Evolutionary conservation across 2,888 invertebrate genomes (phyloP).

Genomic region (Sphecodes monilicornis): DNA sequence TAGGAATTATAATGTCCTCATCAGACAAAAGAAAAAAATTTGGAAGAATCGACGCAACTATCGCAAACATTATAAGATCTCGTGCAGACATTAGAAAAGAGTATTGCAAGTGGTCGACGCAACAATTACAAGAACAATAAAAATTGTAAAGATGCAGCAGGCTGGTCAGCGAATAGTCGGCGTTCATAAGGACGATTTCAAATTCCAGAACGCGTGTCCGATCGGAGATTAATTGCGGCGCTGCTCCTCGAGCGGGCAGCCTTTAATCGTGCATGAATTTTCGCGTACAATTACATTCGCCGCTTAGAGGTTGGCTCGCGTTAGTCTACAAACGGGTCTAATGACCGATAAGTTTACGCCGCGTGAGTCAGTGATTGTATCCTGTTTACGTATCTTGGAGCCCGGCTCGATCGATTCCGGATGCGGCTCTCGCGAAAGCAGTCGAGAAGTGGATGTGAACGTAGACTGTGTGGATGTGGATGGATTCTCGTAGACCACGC

Average conservation of each 20-base stretch:
- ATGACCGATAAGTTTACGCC: conserved; percentile 46
- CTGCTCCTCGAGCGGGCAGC: background rate
- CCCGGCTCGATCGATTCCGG: conserved; percentile 71
- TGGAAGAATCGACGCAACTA: background rate
- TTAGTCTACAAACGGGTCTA: conserved; percentile 55
- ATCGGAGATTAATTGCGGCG: conserved; percentile 22
- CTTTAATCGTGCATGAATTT: conserved; percentile 45
- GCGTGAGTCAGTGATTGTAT: conserved; percentile 60
- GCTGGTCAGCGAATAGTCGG: background rate
- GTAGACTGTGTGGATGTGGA: conserved; percentile 9
- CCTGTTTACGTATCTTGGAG: conserved; percentile 66
- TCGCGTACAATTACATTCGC: conserved; percentile 15
- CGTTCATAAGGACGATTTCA: background rate
- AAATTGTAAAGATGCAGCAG: background rate
- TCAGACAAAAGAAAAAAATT: no score
- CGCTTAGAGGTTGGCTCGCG: conserved; percentile 1
- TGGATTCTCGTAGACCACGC: conserved; percentile 49
- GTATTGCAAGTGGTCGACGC: background rate
- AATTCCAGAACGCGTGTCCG: background rate
- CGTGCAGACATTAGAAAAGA: background rate
- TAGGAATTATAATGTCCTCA: background rate
- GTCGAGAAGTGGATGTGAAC: conserved; percentile 58
- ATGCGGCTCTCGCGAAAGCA: conserved; percentile 76
- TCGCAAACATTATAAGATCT: background rate
- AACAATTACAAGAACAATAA: background rate